A percentile compares a stretch with the other conserved stretches of the same genome.
Evolutionary conservation across 2,888 invertebrate genomes (phyloP).

Genomic region (Spisula solida): DNA sequence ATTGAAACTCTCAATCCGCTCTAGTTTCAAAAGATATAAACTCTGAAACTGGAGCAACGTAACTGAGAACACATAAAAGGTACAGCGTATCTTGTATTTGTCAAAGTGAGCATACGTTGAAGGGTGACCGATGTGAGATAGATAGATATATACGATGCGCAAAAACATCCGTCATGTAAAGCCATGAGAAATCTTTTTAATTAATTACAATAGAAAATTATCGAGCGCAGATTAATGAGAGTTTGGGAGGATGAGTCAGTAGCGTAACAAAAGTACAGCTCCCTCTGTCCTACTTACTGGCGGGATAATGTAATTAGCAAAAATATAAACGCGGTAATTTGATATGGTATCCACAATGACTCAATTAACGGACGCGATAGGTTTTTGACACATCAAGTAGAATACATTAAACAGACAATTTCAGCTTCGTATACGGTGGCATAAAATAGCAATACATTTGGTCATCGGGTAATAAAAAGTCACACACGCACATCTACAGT

Average conservation of each 20-base stretch:
- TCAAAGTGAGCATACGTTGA: too few relatives aligned
- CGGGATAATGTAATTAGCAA: not conserved
- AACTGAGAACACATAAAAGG: too few relatives aligned
- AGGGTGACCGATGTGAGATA: too few relatives aligned
- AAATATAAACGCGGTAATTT: not conserved
- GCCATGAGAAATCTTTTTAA: not conserved
- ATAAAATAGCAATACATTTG: not conserved
- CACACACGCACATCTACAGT: too few relatives aligned
- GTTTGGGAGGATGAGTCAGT: not conserved
- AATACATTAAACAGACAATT: too few relatives aligned
- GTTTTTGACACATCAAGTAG: not conserved
- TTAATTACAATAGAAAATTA: constrained; percentile 16
- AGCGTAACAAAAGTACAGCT: not conserved
- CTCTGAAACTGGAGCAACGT: too few relatives aligned
- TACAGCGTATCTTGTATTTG: too few relatives aligned
- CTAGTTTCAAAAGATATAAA: too few relatives aligned
- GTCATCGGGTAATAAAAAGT: not conserved
- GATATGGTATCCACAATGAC: not conserved
- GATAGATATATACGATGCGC: too few relatives aligned
- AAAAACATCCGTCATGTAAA: not conserved
- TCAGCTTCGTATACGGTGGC: too few relatives aligned
- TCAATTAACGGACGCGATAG: not conserved
- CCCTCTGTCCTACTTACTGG: not conserved
- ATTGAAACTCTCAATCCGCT: too few relatives aligned
- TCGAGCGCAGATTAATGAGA: not conserved